Conservation (phyloP, 2,888 invertebrate species). For the Girardia tigrina region DNA sequence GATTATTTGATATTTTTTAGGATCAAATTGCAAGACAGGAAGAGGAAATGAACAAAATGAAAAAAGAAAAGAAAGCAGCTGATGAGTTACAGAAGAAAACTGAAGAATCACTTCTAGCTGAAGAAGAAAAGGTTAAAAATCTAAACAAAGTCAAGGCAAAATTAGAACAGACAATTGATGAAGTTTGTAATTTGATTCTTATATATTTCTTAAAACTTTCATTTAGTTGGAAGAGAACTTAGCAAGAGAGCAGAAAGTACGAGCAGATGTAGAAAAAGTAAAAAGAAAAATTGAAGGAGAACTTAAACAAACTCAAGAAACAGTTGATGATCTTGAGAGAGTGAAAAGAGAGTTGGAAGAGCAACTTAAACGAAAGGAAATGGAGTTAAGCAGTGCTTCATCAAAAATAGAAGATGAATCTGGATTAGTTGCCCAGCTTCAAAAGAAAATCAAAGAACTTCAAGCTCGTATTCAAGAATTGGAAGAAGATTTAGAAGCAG, state of each 20-base stretch:
- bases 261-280: constrained; percentile 86
- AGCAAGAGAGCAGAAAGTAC: constrained; percentile 96
- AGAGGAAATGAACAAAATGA: constrained; percentile 38
- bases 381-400: constrained; percentile 83
- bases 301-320: constrained; percentile 61
- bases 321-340: constrained; percentile 50
- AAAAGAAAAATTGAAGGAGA: constrained; percentile 98
- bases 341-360: constrained; percentile 49
- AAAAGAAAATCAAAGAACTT: constrained; percentile 98
- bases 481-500: constrained; percentile 97
- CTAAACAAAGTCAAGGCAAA: constrained; percentile 95
- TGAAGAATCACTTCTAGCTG: constrained; percentile 38
- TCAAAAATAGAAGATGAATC: constrained; percentile 95
- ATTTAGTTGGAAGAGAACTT: constrained; percentile 75
- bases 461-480: constrained; percentile 92
- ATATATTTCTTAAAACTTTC: neutral
- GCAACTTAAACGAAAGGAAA: constrained; percentile 65
- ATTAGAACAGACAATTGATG: constrained; percentile 82
- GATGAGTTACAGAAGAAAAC: constrained; percentile 38
- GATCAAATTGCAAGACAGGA: constrained; percentile 72
- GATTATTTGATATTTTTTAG: neutral
- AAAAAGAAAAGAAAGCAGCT: constrained; percentile 38
- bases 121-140: constrained; percentile 61
- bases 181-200: constrained; percentile 45
- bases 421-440: constrained; percentile 82